Conservation (phyloP, 1,140 invertebrate species). For the Drosophila rhopaloa region DNA sequence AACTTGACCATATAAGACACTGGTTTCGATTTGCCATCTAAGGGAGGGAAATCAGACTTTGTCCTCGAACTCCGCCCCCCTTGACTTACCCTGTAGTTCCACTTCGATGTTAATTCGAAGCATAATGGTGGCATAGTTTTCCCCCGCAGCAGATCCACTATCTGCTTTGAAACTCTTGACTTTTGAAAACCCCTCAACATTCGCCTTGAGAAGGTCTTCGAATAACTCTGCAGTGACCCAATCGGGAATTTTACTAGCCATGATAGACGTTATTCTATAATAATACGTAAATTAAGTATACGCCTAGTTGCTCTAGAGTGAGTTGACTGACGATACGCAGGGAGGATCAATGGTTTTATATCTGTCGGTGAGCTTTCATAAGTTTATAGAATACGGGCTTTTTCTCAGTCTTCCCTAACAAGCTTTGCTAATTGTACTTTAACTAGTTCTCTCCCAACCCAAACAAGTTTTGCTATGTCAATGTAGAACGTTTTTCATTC, state of each 20-base stretch:
- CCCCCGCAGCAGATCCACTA: constrained; percentile 51
- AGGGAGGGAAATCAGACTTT: not conserved
- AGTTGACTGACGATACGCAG: not conserved
- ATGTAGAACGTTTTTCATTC: not conserved
- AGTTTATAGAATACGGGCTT: constrained; percentile 2
- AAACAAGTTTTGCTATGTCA: not conserved
- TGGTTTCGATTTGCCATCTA: constrained; percentile 57
- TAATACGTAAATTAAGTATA: constrained; percentile 3
- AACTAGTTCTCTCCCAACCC: not conserved
- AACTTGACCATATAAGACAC: constrained; percentile 66
- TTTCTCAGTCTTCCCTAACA: constrained; percentile 5
- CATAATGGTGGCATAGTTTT: constrained; percentile 70
- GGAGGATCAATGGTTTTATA: constrained; percentile 27
- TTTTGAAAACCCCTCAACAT: constrained; percentile 51
- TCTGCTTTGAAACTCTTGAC: constrained; percentile 56
- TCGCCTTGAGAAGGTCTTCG: constrained; percentile 52
- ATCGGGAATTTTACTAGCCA: constrained; percentile 55
- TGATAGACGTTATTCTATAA: constrained; percentile 11
- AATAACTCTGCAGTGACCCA: constrained; percentile 64
- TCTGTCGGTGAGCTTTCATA: constrained; percentile 21
- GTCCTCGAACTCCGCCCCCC: not conserved
- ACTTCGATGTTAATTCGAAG: constrained; percentile 60
- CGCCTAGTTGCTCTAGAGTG: not conserved
- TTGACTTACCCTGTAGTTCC: constrained; percentile 56
- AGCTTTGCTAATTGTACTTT: not conserved